Evolutionary conservation across 1,140 invertebrate genomes (phyloP), one percentile per base, ranked within the genome.

Genomic region (Atta cephalotes): DNA sequence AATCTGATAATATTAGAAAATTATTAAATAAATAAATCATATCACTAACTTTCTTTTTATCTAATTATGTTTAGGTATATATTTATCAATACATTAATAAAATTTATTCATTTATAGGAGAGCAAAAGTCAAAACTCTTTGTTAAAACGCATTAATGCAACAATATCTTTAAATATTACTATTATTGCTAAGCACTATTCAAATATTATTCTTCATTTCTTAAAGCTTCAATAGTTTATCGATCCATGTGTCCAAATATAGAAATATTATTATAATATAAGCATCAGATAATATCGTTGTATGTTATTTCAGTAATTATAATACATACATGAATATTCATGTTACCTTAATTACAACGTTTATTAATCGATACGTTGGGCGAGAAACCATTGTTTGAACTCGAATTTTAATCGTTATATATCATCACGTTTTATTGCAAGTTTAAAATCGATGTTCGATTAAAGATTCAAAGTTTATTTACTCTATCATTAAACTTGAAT

Each of bases 391-490:
- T 84, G 58, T 84, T 84, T 74, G 56, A 62, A 84, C 80, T 76
- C 80, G 49, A 84, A 84, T 84, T 84, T 84, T 84, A 74, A 62
- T 14, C 70, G 68, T 82, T 82, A 72, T 60, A 62, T 84, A 28
- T 39, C 39, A 16, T 58, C 56, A 72, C 58, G 39, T 76, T 84
- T 74, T 72, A 84, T 62, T 84, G 56, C 70, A 35, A 51, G 70
- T 39, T 51, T 39, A 53, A 62, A 84, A 84, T 84, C 70, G 70
- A 84, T 76, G 72, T 84, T 84, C 71, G 45, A 84, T 84, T 84
- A 84, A 84, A 84, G 70, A 84, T 84, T 84, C 56, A 84, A 63
- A 84, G 74, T 31, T 84, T 84, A 84, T 84, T 84, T 84, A 76
- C 56, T 49, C 80, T 62, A 63, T 76, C 70, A 76, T 84, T 84